phyloP scores from a whole-genome alignment of 2,888 invertebrate species.

The Carpatolechia fugitivella region DNA sequence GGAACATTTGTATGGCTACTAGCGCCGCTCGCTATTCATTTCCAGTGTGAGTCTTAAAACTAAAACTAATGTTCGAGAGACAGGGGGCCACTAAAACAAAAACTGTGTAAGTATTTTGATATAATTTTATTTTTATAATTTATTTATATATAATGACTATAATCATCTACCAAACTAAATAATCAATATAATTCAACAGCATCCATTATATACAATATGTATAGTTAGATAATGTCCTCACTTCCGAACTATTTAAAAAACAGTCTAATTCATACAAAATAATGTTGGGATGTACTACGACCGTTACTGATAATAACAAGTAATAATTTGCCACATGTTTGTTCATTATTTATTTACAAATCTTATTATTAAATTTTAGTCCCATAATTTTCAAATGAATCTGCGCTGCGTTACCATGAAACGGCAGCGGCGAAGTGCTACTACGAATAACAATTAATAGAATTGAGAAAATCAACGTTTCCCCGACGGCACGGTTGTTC shows the following conservation, averaged over 20 bases:
- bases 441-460: slow-evolving; percentile 49
- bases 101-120: slow-evolving; percentile 65
- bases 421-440: slow-evolving; percentile 4
- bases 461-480: slow-evolving; percentile 62
- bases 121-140: slow-evolving; percentile 72
- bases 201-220: slow-evolving; percentile 77
- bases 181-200: slow-evolving; percentile 75
- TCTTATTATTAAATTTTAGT: slow-evolving; percentile 74
- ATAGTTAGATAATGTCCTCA: slow-evolving; percentile 57
- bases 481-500: background rate
- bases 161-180: slow-evolving; percentile 78
- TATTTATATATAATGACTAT: slow-evolving; percentile 77
- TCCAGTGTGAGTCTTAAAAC: too few relatives aligned
- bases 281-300: slow-evolving; percentile 61
- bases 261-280: slow-evolving; percentile 59
- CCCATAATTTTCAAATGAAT: slow-evolving; percentile 73
- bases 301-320: slow-evolving; percentile 63
- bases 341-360: slow-evolving; percentile 72
- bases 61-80: too few relatives aligned
- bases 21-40: too few relatives aligned
- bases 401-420: slow-evolving; percentile 40
- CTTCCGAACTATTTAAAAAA: slow-evolving; percentile 51
- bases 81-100: slow-evolving; percentile 18
- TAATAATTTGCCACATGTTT: slow-evolving; percentile 76
- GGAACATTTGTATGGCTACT: too few relatives aligned